A percentile compares a stretch with the other conserved stretches of the same genome.
These are phyloP conservation scores for Zaprionus ghesquierei DNA, from an alignment of 1,140 invertebrate genomes.

Conservation along the genomic window DNA sequence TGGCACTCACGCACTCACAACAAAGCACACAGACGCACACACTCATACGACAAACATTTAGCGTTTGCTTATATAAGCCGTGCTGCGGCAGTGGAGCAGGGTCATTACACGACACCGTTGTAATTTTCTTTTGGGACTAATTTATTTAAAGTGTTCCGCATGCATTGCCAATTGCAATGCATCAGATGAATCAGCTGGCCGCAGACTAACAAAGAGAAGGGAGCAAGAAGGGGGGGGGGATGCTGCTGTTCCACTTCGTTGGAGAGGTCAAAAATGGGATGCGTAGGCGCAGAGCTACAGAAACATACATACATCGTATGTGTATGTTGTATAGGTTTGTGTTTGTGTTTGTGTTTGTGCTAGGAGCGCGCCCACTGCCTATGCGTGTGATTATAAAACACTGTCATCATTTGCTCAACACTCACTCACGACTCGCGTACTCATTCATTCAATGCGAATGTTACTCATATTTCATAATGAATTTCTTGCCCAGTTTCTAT, in stretches of 20 bases:
- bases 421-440: slow-evolving; percentile 30
- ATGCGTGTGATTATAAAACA: slow-evolving; percentile 68
- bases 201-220: neutral
- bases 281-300: slow-evolving; percentile 33
- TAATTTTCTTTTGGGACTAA: slow-evolving; percentile 30
- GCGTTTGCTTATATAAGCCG: slow-evolving; percentile 68
- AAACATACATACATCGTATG: slow-evolving; percentile 27
- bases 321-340: slow-evolving; percentile 16
- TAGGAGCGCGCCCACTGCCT: slow-evolving; percentile 28
- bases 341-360: slow-evolving; percentile 9
- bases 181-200: slow-evolving; percentile 65
- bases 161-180: slow-evolving; percentile 28
- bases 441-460: slow-evolving; percentile 23
- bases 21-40: slow-evolving; percentile 30
- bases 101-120: slow-evolving; percentile 70
- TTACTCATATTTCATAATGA: slow-evolving; percentile 67
- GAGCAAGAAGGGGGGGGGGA: slow-evolving; percentile 7
- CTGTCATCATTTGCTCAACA: slow-evolving; percentile 44
- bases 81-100: slow-evolving; percentile 65
- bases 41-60: slow-evolving; percentile 28
- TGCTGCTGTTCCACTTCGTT: slow-evolving; percentile 43
- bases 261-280: slow-evolving; percentile 68
- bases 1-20: slow-evolving; percentile 53
- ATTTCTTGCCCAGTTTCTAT: slow-evolving; percentile 15
- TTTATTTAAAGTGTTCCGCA: slow-evolving; percentile 49